phyloP scores from a whole-genome alignment of 2,888 invertebrate genomes.

The Tipula helvola region DNA sequence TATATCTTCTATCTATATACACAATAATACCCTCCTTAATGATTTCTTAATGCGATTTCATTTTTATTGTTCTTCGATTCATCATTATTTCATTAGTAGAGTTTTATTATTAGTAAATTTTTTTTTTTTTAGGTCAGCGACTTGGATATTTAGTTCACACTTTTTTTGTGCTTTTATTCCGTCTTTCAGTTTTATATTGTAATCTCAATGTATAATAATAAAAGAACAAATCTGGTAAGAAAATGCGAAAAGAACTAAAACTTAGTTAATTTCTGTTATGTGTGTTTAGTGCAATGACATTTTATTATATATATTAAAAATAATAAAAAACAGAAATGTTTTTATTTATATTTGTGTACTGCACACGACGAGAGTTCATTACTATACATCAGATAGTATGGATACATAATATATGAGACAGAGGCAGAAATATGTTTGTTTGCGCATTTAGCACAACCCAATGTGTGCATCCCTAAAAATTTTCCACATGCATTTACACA shows the following conservation, averaged over 20 bases:
- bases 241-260: neutral
- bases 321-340: neutral
- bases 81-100: neutral
- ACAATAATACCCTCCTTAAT: neutral
- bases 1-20: neutral
- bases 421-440: neutral
- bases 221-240: neutral
- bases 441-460: neutral
- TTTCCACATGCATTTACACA: neutral
- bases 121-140: neutral
- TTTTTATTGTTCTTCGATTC: neutral
- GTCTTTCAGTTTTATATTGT: neutral
- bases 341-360: neutral
- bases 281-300: neutral
- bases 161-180: neutral
- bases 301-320: neutral
- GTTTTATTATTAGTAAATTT: neutral
- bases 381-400: neutral
- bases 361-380: neutral
- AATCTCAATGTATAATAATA: neutral
- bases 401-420: neutral
- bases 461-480: neutral
- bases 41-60: neutral
- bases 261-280: neutral
- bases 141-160: neutral